Evolutionary conservation across 2,113 vertebrate genomes (phyloP).

Genomic region (Psephotus haematonotus): DNA sequence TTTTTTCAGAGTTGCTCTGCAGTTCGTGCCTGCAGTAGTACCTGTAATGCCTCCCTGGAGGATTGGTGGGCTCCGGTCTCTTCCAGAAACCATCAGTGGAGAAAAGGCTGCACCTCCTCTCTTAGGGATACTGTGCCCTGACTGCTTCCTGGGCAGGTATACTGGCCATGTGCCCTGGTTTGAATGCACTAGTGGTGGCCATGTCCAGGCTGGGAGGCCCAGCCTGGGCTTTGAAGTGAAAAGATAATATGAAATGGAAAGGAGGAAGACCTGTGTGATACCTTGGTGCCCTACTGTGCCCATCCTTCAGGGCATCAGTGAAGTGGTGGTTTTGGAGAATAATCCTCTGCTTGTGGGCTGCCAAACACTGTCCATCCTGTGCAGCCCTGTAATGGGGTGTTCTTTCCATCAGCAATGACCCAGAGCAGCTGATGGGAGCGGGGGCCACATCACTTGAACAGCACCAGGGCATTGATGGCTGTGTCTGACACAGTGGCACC

Average conservation of each 20-base stretch:
- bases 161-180: rapidly evolving
- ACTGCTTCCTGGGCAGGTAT: rapidly evolving
- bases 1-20: neutral
- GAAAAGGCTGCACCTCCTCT: neutral
- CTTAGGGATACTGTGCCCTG: neutral
- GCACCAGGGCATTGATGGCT: neutral
- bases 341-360: neutral
- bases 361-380: neutral
- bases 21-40: neutral
- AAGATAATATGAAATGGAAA: neutral
- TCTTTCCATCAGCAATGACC: neutral
- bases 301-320: neutral
- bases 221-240: neutral
- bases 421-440: neutral
- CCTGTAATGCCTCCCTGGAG: neutral
- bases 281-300: neutral
- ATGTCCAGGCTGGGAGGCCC: neutral
- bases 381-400: neutral
- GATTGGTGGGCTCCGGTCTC: neutral
- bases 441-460: neutral
- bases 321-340: neutral
- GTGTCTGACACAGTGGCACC: neutral
- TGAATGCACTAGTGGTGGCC: neutral
- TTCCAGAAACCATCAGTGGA: neutral
- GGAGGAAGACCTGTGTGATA: neutral